These are phyloP conservation scores for Eilema sororculum DNA, from an alignment of 2,888 invertebrate genomes.

Conservation along the genomic window DNA sequence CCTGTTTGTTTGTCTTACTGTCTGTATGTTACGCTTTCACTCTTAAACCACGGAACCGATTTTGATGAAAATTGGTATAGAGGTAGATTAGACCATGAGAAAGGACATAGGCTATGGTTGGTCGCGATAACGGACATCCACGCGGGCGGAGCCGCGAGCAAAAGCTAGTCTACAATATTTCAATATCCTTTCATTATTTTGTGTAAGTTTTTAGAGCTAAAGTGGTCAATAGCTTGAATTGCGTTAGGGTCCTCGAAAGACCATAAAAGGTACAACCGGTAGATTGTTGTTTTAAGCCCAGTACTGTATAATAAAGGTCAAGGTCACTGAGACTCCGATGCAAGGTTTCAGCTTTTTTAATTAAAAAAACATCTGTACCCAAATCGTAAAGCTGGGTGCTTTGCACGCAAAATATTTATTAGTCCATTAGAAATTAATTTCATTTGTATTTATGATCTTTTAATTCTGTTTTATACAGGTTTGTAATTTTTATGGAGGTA, in stretches of 20 bases:
- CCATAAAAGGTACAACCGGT: not conserved
- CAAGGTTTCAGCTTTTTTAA: conserved; percentile 38
- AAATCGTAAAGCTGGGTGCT: conserved; percentile 19
- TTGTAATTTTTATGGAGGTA: not conserved
- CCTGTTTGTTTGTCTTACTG: no score
- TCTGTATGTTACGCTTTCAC: no score
- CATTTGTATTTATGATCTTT: conserved; percentile 14
- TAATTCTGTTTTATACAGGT: not conserved
- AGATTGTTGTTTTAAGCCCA: not conserved
- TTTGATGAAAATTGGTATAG: no score
- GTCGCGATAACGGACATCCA: no score
- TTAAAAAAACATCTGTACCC: conserved; percentile 35
- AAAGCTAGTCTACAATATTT: no score
- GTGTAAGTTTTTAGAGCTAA: no score
- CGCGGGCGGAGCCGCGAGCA: no score
- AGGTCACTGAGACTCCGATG: conserved; percentile 29
- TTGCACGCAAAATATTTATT: conserved; percentile 37
- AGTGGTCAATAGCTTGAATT: no score
- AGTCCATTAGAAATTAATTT: conserved; percentile 33
- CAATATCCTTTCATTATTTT: no score
- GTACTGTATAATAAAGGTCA: conserved; percentile 9
- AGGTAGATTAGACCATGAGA: no score
- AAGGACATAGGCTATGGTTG: no score
- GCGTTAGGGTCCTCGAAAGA: not conserved
- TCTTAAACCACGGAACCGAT: no score